phyloP scores from a whole-genome alignment of 2,113 vertebrate species.

The Anthoscopus minutus region DNA sequence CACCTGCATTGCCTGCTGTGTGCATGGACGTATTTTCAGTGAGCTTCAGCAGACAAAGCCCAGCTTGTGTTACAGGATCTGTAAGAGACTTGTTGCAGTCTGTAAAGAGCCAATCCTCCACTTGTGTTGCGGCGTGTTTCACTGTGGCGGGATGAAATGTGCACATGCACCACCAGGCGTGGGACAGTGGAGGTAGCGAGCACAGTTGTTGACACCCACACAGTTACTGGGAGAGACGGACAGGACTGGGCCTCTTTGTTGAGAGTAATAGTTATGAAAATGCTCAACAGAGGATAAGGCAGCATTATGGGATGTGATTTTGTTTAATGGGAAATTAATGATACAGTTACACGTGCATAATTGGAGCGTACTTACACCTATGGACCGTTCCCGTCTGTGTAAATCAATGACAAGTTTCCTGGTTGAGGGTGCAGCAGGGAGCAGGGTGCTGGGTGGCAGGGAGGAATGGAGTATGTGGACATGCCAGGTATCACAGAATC shows the following conservation, averaged over 20 bases:
- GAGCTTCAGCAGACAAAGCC: not conserved
- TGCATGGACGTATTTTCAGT: rapidly evolving
- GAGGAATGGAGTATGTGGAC: rapidly evolving
- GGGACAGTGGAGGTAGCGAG: rapidly evolving
- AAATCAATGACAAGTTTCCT: not conserved
- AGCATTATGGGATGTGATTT: not conserved
- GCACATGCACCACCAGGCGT: rapidly evolving
- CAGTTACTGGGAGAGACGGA: not conserved
- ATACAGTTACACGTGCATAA: not conserved
- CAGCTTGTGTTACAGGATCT: rapidly evolving
- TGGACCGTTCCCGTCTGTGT: rapidly evolving
- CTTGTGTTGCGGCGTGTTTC: rapidly evolving
- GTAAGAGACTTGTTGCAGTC: not conserved
- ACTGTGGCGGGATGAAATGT: rapidly evolving
- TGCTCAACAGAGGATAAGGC: not conserved
- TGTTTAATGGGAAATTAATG: not conserved
- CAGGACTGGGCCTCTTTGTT: not conserved
- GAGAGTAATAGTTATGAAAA: not conserved
- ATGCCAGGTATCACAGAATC: rapidly evolving
- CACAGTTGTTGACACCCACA: rapidly evolving
- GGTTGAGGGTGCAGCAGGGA: not conserved
- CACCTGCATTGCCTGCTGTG: rapidly evolving
- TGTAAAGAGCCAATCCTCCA: not conserved
- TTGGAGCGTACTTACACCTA: not conserved
- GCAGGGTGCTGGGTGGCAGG: not conserved